Base-by-base conservation (phyloP, 1,140 invertebrate species). In the Pachypeltis micranthus region DNA sequence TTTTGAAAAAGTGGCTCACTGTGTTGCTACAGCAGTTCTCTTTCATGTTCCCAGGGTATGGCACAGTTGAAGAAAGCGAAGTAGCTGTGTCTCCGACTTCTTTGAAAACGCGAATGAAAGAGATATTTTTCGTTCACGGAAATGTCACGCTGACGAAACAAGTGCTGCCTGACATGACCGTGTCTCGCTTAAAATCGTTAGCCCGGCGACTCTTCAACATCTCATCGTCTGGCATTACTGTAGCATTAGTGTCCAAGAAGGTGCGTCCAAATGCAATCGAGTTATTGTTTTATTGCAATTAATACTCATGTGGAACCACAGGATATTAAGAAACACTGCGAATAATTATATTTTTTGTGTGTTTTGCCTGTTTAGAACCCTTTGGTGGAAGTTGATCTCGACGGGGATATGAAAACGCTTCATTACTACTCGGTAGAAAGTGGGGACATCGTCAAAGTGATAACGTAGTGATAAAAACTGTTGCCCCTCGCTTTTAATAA, bases 401-500 rank as follows among this genome's bases (percentile, higher is more conserved):
- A 91, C 65, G 92, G 92, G 72, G 82, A 84, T 60, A 81, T 88
- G 61, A 87, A 90, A 73, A 83, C 88, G 67, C 73, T 95, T 28
- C 81, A 82, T 64, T 92, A 85, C 74, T 95, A 87, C 75, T 91
- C 90, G 0, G 77, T 94, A 31, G 86, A 91, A 77, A 83, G 88
- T 69, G 86, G 86, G 61, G 90, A 94, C 76, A 84, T 79, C 59
- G 84, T 94, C 69, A 72, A 83, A 63, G 83, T 88, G 2, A 78
- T 78, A 63, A 87, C 85, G 81, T 85, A 67, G 64, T n/a, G n/a
- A n/a, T n/a, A n/a, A n/a, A n/a, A n/a, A n/a, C n/a, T n/a, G n/a
- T n/a, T n/a, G n/a, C n/a, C n/a, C n/a, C n/a, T n/a, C n/a, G n/a
- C n/a, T n/a, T n/a, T n/a, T n/a, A n/a, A n/a, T n/a, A n/a, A n/a